Conservation (phyloP, 2,113 vertebrate genomes). For the Pogonocichla stellata region DNA sequence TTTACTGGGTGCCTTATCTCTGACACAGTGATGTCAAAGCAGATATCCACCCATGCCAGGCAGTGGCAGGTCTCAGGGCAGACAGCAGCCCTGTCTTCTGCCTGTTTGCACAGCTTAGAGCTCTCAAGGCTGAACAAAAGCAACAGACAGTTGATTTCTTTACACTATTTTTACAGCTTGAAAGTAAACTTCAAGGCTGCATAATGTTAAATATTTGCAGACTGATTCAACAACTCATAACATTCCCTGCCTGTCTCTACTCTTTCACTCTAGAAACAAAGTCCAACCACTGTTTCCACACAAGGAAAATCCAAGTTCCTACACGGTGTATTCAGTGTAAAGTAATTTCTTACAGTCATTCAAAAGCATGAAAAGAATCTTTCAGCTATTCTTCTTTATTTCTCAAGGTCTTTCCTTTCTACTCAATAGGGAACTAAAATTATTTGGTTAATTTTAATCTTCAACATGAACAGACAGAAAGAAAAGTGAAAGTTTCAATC, state of each 20-base stretch:
- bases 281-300: not conserved
- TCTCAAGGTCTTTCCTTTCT: not conserved
- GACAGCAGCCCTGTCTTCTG: not conserved
- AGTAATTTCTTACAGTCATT: not conserved
- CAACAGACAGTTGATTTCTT: not conserved
- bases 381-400: not conserved
- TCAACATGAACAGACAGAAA: not conserved
- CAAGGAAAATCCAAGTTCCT: not conserved
- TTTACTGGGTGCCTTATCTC: not conserved
- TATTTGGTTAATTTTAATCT: not conserved
- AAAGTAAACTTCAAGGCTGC: slow-evolving; percentile 1
- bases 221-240: not conserved
- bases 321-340: not conserved
- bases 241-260: not conserved
- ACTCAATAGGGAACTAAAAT: not conserved
- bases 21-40: not conserved
- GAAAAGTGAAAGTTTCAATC: not conserved
- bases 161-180: not conserved
- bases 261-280: not conserved
- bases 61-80: not conserved
- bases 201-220: slow-evolving; percentile 18
- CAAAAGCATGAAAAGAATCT: not conserved
- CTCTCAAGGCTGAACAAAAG: not conserved
- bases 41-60: not conserved
- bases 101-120: slow-evolving; percentile 17